A percentile compares a stretch with the other conserved stretches of the same genome.
These are phyloP conservation scores for Callinectes sapidus DNA, from an alignment of 2,888 invertebrate species.

Conservation along the genomic window DNA sequence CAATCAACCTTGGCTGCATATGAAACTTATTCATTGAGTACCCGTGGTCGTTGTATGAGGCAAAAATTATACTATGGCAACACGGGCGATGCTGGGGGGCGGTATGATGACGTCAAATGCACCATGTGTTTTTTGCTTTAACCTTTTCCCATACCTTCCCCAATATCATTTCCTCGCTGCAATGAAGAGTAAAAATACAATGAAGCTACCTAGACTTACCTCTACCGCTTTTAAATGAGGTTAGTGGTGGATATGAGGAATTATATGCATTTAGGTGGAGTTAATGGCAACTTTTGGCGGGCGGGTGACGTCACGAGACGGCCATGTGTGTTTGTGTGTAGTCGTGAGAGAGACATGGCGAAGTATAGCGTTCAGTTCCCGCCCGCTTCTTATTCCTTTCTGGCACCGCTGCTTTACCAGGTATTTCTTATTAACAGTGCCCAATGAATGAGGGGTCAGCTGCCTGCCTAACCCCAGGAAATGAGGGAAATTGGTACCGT, in stretches of 20 bases:
- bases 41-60: background rate
- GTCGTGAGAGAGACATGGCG: conserved; percentile 59
- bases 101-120: background rate
- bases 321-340: conserved; percentile 57
- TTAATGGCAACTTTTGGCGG: background rate
- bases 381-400: conserved; percentile 65
- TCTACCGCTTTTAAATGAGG: background rate
- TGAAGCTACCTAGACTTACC: background rate
- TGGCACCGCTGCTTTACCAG: conserved; percentile 64
- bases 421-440: conserved; percentile 22
- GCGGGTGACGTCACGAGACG: conserved; percentile 40
- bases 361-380: conserved; percentile 65
- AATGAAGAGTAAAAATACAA: background rate
- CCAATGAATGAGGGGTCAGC: background rate
- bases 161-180: background rate
- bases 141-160: background rate
- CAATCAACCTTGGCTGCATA: background rate
- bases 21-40: background rate
- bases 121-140: background rate
- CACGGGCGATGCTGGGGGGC: background rate
- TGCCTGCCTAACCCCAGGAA: background rate
- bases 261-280: background rate
- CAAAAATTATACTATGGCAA: conserved; percentile 11
- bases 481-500: background rate
- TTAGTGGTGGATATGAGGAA: background rate